Percentiles rank a stretch among this genome's conserved stretches.
These are phyloP conservation scores for Amiota communis DNA, from an alignment of 2,888 invertebrate species.

Conservation along the genomic window DNA sequence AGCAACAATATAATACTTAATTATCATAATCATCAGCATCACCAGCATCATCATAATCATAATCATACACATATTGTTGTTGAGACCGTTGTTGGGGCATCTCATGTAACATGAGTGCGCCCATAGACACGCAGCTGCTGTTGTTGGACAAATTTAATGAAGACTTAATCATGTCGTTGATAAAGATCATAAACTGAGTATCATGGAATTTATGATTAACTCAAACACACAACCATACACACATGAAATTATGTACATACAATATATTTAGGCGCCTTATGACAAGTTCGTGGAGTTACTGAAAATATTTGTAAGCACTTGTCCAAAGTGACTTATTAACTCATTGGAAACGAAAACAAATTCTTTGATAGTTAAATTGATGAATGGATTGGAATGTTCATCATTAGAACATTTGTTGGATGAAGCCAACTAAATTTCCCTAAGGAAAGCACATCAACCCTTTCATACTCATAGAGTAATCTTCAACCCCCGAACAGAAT, in stretches of 20 bases:
- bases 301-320: background rate
- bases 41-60: constrained; percentile 19
- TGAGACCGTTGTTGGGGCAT: constrained; percentile 33
- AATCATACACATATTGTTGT: background rate
- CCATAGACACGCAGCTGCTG: constrained; percentile 32
- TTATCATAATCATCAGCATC: background rate
- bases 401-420: constrained; percentile 63
- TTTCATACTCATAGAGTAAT: constrained; percentile 32
- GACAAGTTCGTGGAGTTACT: background rate
- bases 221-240: constrained; percentile 32
- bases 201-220: constrained; percentile 2
- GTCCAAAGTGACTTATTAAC: background rate
- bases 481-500: constrained; percentile 42
- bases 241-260: constrained; percentile 30
- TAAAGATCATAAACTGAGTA: constrained; percentile 54
- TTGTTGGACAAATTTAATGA: constrained; percentile 64
- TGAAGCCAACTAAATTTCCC: constrained; percentile 51
- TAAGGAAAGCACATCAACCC: constrained; percentile 41
- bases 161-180: constrained; percentile 68
- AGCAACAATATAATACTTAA: constrained; percentile 8
- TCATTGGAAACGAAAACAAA: background rate
- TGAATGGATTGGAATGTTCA: constrained; percentile 33
- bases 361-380: no score
- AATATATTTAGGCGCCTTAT: background rate
- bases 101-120: constrained; percentile 12